Percentiles rank a stretch among this genome's conserved stretches.
Conservation (phyloP, 2,797 vertebrate species). For the Varecia variegata region DNA sequence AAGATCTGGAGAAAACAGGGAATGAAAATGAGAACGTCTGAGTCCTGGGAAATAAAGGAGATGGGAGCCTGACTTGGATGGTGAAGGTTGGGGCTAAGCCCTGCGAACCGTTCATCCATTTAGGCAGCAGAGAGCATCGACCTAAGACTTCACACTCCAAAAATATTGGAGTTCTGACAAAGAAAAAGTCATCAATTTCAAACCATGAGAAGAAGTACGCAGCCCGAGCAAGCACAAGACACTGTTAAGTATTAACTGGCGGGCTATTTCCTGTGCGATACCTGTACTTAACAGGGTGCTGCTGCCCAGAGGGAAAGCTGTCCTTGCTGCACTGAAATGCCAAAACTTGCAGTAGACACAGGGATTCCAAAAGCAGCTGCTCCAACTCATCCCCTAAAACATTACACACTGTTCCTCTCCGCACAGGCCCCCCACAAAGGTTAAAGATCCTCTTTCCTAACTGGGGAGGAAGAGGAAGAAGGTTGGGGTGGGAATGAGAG, state of each 20-base stretch:
- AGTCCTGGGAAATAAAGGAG: neutral
- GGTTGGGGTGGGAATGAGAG: too few species aligned
- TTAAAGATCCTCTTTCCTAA: neutral
- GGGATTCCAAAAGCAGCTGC: neutral
- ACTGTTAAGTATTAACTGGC: neutral
- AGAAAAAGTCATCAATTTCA: neutral
- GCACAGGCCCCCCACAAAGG: accelerated
- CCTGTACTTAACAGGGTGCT: neutral
- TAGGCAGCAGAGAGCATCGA: neutral
- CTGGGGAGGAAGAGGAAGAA: neutral
- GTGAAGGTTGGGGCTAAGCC: neutral
- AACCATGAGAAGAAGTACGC: neutral
- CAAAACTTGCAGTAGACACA: neutral
- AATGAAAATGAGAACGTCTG: neutral
- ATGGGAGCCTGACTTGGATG: too few species aligned
- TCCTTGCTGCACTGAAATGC: neutral
- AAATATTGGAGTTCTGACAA: neutral
- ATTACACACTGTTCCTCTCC: neutral
- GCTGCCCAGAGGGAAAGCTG: neutral
- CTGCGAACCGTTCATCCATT: accelerated
- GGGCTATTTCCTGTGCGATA: neutral
- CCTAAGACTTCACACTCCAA: neutral
- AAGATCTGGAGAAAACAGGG: neutral
- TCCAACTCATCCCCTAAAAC: neutral
- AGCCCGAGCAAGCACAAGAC: neutral